Evolutionary conservation across 2,888 invertebrate genomes (phyloP).

Genomic region (Tachina lurida): DNA sequence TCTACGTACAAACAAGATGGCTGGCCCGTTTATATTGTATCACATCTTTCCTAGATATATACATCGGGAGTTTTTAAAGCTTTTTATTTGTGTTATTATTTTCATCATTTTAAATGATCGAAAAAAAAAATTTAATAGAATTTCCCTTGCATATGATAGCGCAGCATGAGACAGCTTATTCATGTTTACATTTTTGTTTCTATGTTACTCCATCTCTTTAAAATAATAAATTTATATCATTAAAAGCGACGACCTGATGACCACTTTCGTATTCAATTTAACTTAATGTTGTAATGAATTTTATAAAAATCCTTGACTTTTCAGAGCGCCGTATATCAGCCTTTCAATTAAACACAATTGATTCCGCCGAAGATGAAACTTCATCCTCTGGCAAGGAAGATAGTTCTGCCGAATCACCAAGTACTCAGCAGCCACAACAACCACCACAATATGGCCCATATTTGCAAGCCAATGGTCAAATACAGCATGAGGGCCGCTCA

Average conservation of each 20-base stretch:
- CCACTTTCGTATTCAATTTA: neutral
- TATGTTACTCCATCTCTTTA: neutral
- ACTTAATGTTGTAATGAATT: neutral
- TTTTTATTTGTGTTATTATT: too few species aligned
- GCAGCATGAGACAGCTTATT: neutral
- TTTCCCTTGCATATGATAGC: too few species aligned
- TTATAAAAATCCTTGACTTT: conserved; percentile 27
- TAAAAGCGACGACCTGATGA: neutral
- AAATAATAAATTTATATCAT: neutral
- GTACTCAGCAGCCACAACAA: conserved; percentile 73
- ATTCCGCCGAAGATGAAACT: conserved; percentile 81
- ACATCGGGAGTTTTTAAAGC: too few species aligned
- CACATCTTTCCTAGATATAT: too few species aligned
- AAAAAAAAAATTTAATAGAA: neutral
- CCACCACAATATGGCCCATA: conserved; percentile 78
- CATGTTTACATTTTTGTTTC: neutral
- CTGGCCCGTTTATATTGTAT: too few species aligned
- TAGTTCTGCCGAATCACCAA: conserved; percentile 80
- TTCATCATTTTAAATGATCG: neutral
- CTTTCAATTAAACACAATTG: conserved; percentile 80
- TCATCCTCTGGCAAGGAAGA: conserved; percentile 82
- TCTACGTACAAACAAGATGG: too few species aligned
- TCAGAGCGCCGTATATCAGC: conserved; percentile 82
- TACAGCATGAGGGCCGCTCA: conserved; percentile 79
- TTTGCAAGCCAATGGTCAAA: conserved; percentile 77